Evolutionary conservation across 2,888 invertebrate genomes (phyloP).

Genomic region (Amphimallon solstitiale): DNA sequence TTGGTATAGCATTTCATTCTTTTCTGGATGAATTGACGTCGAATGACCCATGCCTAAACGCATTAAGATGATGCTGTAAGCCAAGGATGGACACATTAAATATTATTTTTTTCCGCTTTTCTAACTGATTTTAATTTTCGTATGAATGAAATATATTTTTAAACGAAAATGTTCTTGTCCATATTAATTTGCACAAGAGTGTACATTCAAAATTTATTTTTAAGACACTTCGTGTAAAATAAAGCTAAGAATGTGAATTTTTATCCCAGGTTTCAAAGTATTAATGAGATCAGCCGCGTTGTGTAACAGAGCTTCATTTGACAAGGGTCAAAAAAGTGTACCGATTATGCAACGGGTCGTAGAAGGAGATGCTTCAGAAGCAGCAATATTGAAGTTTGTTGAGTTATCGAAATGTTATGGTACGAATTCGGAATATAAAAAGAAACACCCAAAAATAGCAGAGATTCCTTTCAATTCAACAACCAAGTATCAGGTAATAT

Average conservation of each 20-base stretch:
- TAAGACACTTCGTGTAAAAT: no score
- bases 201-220: not conserved
- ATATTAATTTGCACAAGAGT: not conserved
- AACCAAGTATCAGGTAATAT: constrained; percentile 72
- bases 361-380: constrained; percentile 77
- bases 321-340: constrained; percentile 52
- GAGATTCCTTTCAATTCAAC: constrained; percentile 77
- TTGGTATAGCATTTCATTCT: no score
- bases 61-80: no score
- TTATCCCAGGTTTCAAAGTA: constrained; percentile 50
- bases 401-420: constrained; percentile 65
- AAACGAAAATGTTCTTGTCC: no score
- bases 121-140: no score
- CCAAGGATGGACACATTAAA: no score
- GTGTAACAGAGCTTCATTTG: constrained; percentile 79
- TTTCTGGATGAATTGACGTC: no score
- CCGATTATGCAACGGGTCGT: constrained; percentile 68
- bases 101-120: no score
- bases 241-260: no score
- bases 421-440: constrained; percentile 56
- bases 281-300: constrained; percentile 68
- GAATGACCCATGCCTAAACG: no score
- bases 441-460: constrained; percentile 67
- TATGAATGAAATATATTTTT: no score
- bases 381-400: constrained; percentile 74